Base-by-base conservation (phyloP, 2,113 vertebrate species). In the Pelecanus crispus region DNA sequence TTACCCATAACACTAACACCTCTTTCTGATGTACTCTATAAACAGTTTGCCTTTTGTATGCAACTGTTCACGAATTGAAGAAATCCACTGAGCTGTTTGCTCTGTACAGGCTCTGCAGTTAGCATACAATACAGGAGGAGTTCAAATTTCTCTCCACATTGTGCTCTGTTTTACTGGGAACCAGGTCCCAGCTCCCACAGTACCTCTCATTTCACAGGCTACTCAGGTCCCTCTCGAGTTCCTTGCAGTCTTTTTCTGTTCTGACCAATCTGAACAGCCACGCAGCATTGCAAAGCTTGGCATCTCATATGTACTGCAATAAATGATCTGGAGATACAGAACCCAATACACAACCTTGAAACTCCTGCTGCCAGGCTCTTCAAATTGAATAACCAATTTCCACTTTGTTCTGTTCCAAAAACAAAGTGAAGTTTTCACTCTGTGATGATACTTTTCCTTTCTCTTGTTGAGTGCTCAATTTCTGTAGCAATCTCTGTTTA, bases 361-460 rank as follows among this genome's bases (percentile, higher is more conserved):
- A 63, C 56, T 40, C 45, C 62, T 85, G 66, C 84, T 96, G 78
- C 19, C 7, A 91, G 66, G 52, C 58, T 91, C 66, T 89, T 85
- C 78, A 82, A 89, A 92, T n/a, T 67, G 87, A 91, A 95, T 87
- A 95, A 79, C 44, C 81, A 22, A 65, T 95, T 95, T 94, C 86
- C 84, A 89, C 82, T 95, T 91, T 17, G 40, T 36, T 92, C 70
- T 87, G 56, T 85, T 95, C 52, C 61, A 75, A 84, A 94, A 94
- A 63, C 84, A 87, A 95, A 91, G 88, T 25, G 50, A 92, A 88
- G 65, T 91, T 96, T 87, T 95, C 40, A 38, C 79, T 85, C 68
- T 81, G 34, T 68, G 70, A 94, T 63, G 47, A 87, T 81, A 79
- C 36, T 85, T 89, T 78, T 47, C 79, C 85, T 80, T 88, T 87